These are phyloP conservation scores for Acheta domesticus DNA, from an alignment of 2,888 invertebrate species.

Conservation along the genomic window DNA sequence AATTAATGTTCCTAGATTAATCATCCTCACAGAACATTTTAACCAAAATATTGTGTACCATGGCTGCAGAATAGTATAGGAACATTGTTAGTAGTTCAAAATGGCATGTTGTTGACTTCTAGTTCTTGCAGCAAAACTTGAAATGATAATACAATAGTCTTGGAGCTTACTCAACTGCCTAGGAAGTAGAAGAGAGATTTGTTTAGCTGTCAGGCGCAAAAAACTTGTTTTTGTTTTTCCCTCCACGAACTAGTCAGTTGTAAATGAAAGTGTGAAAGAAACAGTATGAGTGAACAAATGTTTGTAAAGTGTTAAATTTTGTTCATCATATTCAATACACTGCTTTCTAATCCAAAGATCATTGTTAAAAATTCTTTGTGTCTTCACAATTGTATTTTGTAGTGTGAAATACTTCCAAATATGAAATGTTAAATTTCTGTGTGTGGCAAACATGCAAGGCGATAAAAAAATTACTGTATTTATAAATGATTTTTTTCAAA, in stretches of 20 bases:
- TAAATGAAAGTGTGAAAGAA: background rate
- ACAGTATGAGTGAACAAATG: background rate
- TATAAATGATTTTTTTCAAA: background rate
- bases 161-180: background rate
- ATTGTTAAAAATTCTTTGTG: background rate
- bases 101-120: background rate
- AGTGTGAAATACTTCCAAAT: background rate
- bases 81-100: background rate
- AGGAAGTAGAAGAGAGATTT: too few relatives aligned
- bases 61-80: slow-evolving; percentile 28
- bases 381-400: background rate
- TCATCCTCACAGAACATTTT: slow-evolving; percentile 18
- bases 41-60: slow-evolving; percentile 25
- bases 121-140: too few relatives aligned
- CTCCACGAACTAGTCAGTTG: background rate
- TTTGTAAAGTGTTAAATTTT: background rate
- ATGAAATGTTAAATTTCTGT: background rate
- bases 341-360: slow-evolving; percentile 6
- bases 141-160: background rate
- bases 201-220: background rate
- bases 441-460: background rate
- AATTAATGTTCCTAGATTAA: slow-evolving; percentile 33
- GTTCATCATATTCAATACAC: background rate
- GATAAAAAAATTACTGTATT: background rate
- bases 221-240: background rate